Base-by-base conservation (phyloP, 2,113 vertebrate species). In the Aptenodytes patagonicus region DNA sequence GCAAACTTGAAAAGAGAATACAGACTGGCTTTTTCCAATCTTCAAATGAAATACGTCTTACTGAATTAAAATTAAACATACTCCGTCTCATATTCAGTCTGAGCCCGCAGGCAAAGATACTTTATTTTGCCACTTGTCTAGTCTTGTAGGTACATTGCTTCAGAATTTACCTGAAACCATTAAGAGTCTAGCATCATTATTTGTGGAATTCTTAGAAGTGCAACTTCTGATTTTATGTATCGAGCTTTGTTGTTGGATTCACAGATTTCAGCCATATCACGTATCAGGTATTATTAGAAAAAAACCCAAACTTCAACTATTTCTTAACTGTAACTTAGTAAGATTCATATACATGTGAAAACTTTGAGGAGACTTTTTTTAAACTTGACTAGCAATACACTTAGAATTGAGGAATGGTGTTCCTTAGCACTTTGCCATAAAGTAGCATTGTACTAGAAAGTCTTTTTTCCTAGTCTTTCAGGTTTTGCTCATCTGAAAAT, bases 81-180 rank as follows among this genome's bases (percentile, higher is more conserved):
- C 4, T 87, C 66, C 4, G n/a, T 85, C 84, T 93, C 73, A 7
- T 89, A 46, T 54, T 80, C 87, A 79, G 95, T 97, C 97, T 96
- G 91, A 89, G 84, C 87, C 96, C 0, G 0, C 70, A 95, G 95
- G 94, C 78, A 62, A 71, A 94, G 54, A 25, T 51, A 73, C 81
- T 76, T 87, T 55, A 80, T 89, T 95, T 88, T 89, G 78, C 29
- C 36, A 25, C 91, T 91, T 94, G 91, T 94, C 71, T 95, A 2
- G 51, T 82, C 91, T 80, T 88, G 91, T 55, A 87, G 38, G 18
- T 80, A 49, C 34, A 75, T 55, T 3, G 51, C 46, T 94, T 75
- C 65, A 87, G 80, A 70, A 80, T 83, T 83, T 89, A 52, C 62
- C 68, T 70, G 69, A 78, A 90, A n/a, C 26, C 16, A 55, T 44